Evolutionary conservation across 2,113 vertebrate species (phyloP).

Genomic region (Proteles cristata): DNA sequence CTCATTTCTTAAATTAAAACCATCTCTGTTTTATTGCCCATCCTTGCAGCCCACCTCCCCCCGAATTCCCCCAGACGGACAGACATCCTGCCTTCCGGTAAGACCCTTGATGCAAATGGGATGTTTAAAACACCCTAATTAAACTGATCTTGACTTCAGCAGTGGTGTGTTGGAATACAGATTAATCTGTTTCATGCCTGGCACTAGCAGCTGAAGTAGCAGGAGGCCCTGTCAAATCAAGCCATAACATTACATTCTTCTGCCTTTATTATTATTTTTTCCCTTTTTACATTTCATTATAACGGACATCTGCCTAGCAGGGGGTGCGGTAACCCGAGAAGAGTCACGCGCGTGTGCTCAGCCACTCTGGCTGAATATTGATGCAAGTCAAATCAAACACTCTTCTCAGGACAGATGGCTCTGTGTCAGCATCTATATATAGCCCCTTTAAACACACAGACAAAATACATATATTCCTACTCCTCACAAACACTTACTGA

Average conservation of each 20-base stretch:
- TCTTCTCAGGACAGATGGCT: constrained; percentile 50
- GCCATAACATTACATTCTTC: constrained; percentile 73
- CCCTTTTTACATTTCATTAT: constrained; percentile 63
- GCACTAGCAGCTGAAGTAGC: constrained; percentile 82
- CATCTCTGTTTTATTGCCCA: background rate
- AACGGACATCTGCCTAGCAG: constrained; percentile 80
- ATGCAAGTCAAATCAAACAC: constrained; percentile 54
- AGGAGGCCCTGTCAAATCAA: constrained; percentile 85
- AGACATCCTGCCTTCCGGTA: constrained; percentile 56
- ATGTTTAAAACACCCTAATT: constrained; percentile 86
- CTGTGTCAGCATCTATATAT: background rate
- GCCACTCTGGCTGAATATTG: background rate
- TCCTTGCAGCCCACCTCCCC: constrained; percentile 3
- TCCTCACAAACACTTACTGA: constrained; percentile 47
- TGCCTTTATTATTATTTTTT: constrained; percentile 79
- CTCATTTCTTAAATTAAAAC: background rate
- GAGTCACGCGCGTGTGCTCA: constrained; percentile 37
- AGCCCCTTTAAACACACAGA: constrained; percentile 51
- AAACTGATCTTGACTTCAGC: constrained; percentile 83
- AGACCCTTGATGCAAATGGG: constrained; percentile 77
- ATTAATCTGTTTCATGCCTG: constrained; percentile 80
- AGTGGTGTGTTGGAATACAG: constrained; percentile 82
- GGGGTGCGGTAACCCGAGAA: constrained; percentile 66
- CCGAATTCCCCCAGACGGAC: constrained; percentile 69
- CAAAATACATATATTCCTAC: background rate